Base-by-base conservation (phyloP, 1,140 invertebrate species). In the Heterodera carotae region DNA sequence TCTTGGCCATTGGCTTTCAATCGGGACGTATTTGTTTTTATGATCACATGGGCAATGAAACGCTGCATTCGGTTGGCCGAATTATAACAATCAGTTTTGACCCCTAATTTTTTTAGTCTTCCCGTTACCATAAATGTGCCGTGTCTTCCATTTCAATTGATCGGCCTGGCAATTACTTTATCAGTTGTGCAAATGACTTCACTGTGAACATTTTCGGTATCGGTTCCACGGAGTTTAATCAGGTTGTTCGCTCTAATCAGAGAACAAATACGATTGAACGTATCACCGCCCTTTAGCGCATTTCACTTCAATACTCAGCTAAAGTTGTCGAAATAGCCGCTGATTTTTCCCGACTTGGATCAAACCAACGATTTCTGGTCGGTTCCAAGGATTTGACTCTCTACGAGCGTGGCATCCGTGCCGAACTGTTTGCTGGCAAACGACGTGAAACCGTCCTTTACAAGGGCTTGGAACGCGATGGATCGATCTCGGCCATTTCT, bases 181-280 rank as follows among this genome's bases (percentile, higher is more conserved):
- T 89, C 18, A 90, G 89, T 74, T 90, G 90, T 81, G 89, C 89
- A 18, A 89, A 90, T 84, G 90, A 90, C 83, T 89, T 87, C 25
- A 86, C 84, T 79, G 88, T 90, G 6, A 78, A 70, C 25, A 72
- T 87, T 36, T 76, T 76, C 15, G 85, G 85, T n/a, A 70, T 86
- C 48, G 85, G 85, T 33, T 77, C 53, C 33, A 53, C 39, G n/a
- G 83, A 84, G 69, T 75, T 75, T 25, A 86, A 84, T 78, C 74
- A 83, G 60, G 73, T 82, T 27, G 29, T 36, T 75, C 15, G 36
- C 2, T 15, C 33, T 22, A 70, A 43, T 22, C 39, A 43, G 22
- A 1, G 5, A 22, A 18, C 18, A 66, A 66, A 25, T 60, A 31
- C 25, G 15, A 34, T 1, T 31, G n/a, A 2, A 12, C 5, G 18